These are phyloP conservation scores for Poeciliopsis gracilis DNA, from an alignment of 2,797 vertebrate species.

Conservation along the genomic window DNA sequence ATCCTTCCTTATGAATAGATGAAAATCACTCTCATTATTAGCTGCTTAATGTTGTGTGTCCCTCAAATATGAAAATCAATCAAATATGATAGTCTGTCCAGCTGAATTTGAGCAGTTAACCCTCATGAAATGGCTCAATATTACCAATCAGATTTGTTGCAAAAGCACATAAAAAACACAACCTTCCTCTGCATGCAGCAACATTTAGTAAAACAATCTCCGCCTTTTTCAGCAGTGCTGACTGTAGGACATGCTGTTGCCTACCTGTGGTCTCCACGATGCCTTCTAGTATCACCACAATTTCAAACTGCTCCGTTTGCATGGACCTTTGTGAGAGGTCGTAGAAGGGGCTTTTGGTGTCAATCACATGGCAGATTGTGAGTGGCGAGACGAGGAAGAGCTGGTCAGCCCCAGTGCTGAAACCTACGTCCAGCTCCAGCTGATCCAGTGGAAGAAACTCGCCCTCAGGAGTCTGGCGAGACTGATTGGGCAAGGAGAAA, in stretches of 20 bases:
- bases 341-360: conserved; percentile 98
- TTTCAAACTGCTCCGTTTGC: conserved; percentile 98
- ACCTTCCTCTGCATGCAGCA: neutral
- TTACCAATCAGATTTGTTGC: conserved; percentile 16
- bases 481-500: conserved; percentile 80
- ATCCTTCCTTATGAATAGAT: conserved; percentile 38
- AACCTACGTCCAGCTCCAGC: conserved; percentile 98
- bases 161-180: conserved; percentile 18
- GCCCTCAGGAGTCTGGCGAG: conserved; percentile 98
- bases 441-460: conserved; percentile 99
- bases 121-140: conserved; percentile 21
- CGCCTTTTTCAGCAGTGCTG: conserved; percentile 4
- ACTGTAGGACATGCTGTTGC: conserved; percentile 54
- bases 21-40: conserved; percentile 37
- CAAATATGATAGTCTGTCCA: conserved; percentile 38
- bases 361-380: conserved; percentile 99
- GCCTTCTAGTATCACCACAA: conserved; percentile 98
- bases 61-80: conserved; percentile 61
- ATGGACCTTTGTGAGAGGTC: conserved; percentile 98
- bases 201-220: conserved; percentile 13
- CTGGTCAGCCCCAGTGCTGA: conserved; percentile 98
- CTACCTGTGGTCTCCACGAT: conserved; percentile 99
- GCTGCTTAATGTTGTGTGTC: conserved; percentile 32
- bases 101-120: conserved; percentile 44
- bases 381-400: conserved; percentile 99